Evolutionary conservation across 2,113 vertebrate species (phyloP), one percentile per base, ranked within the genome.

Genomic region (Ageneiosus marmoratus): DNA sequence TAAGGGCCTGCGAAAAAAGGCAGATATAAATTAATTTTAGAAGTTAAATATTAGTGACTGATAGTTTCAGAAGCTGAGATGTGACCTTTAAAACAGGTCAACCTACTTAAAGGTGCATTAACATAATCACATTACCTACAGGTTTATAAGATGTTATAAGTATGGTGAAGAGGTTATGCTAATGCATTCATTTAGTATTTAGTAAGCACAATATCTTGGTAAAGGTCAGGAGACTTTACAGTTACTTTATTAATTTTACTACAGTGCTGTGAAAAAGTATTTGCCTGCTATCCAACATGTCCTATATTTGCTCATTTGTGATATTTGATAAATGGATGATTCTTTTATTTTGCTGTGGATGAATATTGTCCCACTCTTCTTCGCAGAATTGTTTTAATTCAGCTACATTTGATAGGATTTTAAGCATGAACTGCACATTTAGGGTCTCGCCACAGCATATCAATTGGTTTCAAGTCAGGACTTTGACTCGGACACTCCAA

Each of bases 31-130:
- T 50, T 27, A 29, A 16, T 74, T 74, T 46, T 8, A 5, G 29
- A 51, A 46, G 29, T 74, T 18, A 53, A 76, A 55, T 76, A 4
- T 22, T 24, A 20, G 22, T 24, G 46, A n/a, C 37, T 70, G 37
- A 70, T 46, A 24, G 41, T 0, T 46, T 12, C 41, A 46, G 67
- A 70, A 16, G 24, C 24, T 12, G 41, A 70, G n/a, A 5, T 44
- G 11, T 44, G 22, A 70, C 41, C 13, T 70, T 70, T 70, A 70
- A 70, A 70, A 12, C 67, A 70, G 67, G 67, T 70, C 13, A 70
- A 44, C 67, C 67, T 46, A n/a, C 22, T 46, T 70, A 46, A n/a
- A 44, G 0, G 41, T 70, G 11, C 22, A 5, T 18, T 4, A 46
- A 37, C 37, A 44, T n/a, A n/a, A 44, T 46, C 22, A 70, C 22